Percentiles rank a stretch among this genome's conserved stretches.
Evolutionary conservation across 2,888 invertebrate species (phyloP).

Genomic region (Cryptophagus acutangulus): DNA sequence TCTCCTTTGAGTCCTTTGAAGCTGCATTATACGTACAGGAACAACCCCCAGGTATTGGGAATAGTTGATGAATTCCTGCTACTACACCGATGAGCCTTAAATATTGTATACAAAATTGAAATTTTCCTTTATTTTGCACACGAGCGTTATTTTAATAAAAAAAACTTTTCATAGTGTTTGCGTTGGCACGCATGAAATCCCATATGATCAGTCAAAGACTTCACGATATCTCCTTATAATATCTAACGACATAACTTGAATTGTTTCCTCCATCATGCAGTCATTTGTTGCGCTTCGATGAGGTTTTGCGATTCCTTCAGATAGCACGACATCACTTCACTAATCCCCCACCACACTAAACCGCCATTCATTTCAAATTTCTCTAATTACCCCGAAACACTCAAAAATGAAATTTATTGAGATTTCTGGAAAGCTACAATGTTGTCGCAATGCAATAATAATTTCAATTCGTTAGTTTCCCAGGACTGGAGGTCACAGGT

Average conservation of each 20-base stretch:
- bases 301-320: constrained; percentile 32
- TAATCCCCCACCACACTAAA: no score
- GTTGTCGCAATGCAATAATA: no score
- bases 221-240: constrained; percentile 19
- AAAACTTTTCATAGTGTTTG: not conserved
- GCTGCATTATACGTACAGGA: constrained; percentile 31
- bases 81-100: constrained; percentile 15
- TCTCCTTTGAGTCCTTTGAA: constrained; percentile 33
- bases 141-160: constrained; percentile 2
- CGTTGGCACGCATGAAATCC: constrained; percentile 19
- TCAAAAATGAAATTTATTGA: no score
- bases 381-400: no score
- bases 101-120: constrained; percentile 2
- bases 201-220: constrained; percentile 22
- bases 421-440: no score
- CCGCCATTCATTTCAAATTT: no score
- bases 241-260: constrained; percentile 23
- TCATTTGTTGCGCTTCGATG: constrained; percentile 39
- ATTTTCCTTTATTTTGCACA: constrained; percentile 3
- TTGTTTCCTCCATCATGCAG: constrained; percentile 25
- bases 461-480: constrained; percentile 17
- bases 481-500: constrained; percentile 24
- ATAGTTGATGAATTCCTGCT: constrained; percentile 44
- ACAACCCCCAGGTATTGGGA: constrained; percentile 43
- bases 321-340: constrained; percentile 37